Conservation (phyloP, 1,140 invertebrate genomes). For the Diorhabda sublineata region DNA sequence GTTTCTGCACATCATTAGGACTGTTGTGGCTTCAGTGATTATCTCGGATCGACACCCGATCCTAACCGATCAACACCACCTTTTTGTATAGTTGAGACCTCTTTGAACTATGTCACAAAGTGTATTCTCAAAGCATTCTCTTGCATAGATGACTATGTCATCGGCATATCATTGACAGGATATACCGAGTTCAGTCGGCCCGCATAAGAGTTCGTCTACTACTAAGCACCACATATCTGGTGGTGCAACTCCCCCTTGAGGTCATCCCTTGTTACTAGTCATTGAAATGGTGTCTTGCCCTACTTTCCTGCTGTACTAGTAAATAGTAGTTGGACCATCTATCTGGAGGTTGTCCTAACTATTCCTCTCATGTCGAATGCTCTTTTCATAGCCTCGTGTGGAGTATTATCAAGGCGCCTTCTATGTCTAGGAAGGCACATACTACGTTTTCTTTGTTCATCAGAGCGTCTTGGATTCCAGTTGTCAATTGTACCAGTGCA, state of each 20-base stretch:
- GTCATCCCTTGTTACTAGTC: not conserved
- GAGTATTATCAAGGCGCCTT: no score
- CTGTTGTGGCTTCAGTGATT: no score
- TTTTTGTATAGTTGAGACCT: no score
- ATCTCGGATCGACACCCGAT: no score
- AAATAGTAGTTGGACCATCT: not conserved
- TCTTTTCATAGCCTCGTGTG: no score
- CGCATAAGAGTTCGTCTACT: not conserved
- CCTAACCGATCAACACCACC: no score
- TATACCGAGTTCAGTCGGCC: conserved; percentile 1
- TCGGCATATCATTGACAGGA: conserved; percentile 2
- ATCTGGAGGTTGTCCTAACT: not conserved
- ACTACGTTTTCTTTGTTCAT: no score
- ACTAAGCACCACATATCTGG: not conserved
- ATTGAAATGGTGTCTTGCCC: not conserved
- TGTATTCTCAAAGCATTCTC: not conserved
- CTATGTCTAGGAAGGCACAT: no score
- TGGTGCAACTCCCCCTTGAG: not conserved
- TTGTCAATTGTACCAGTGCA: no score
- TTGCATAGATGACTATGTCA: not conserved
- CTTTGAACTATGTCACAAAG: not conserved
- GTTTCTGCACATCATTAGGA: no score
- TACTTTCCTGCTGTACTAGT: not conserved
- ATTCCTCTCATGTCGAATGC: not conserved
- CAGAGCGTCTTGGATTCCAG: no score